A percentile compares a stretch with the other conserved stretches of the same genome.
These are phyloP conservation scores for Chrysoperla carnea DNA, from an alignment of 1,140 invertebrate genomes.

Conservation along the genomic window DNA sequence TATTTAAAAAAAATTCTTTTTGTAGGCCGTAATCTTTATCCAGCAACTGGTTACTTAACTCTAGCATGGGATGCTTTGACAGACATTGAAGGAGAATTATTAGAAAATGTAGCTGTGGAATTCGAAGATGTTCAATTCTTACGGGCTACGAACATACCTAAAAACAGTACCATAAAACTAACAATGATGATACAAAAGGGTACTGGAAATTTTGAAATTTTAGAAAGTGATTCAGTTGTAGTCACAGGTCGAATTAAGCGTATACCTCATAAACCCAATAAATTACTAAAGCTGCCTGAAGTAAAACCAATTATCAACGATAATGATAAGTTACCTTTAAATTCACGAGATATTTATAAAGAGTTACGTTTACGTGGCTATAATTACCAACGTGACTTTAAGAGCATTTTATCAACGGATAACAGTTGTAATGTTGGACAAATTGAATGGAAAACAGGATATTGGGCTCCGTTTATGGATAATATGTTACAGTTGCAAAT, in stretches of 20 bases:
- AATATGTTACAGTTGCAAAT: constrained; percentile 81
- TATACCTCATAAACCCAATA: background rate
- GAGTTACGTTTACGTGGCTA: constrained; percentile 81
- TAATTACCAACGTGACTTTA: constrained; percentile 43
- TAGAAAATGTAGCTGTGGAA: constrained; percentile 6
- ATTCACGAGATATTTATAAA: constrained; percentile 73
- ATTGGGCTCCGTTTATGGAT: constrained; percentile 88
- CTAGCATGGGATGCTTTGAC: constrained; percentile 80
- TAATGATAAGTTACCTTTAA: constrained; percentile 23
- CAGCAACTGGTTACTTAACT: constrained; percentile 72
- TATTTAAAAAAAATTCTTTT: no score
- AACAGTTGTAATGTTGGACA: constrained; percentile 19
- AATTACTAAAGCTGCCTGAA: constrained; percentile 20
- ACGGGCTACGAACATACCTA: constrained; percentile 62
- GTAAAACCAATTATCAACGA: constrained; percentile 20
- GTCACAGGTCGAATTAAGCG: background rate
- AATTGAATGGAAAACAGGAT: constrained; percentile 44
- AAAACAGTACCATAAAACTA: constrained; percentile 49
- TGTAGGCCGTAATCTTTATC: constrained; percentile 61
- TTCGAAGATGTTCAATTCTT: no score
- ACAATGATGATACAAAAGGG: constrained; percentile 66
- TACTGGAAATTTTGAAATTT: constrained; percentile 60
- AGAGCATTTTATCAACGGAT: background rate
- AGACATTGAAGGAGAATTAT: constrained; percentile 45
- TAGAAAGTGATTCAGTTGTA: background rate